These are phyloP conservation scores for Daphoenositta chrysoptera DNA, from an alignment of 2,113 vertebrate genomes.

Conservation along the genomic window DNA sequence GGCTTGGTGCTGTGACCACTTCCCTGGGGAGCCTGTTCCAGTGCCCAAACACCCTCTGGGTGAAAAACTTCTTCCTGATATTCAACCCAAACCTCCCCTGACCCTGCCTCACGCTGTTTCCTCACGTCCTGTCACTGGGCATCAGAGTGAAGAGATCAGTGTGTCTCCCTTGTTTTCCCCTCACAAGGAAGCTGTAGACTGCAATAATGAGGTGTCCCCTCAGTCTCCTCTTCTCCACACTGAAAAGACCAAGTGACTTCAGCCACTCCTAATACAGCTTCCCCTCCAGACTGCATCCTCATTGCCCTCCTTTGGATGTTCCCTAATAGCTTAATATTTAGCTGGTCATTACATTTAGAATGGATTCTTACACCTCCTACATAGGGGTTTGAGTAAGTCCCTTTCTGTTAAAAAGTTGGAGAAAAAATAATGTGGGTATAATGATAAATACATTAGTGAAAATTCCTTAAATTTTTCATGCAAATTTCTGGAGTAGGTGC, in stretches of 20 bases:
- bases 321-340: not conserved
- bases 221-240: not conserved
- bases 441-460: not conserved
- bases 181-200: not conserved
- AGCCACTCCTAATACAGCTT: fast-evolving
- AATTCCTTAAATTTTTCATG: not conserved
- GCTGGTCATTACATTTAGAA: not conserved
- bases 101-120: not conserved
- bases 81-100: not conserved
- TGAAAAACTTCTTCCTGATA: not conserved
- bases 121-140: not conserved
- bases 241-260: not conserved
- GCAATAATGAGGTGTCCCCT: not conserved
- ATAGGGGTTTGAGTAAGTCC: not conserved
- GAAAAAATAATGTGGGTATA: not conserved
- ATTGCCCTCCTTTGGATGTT: fast-evolving
- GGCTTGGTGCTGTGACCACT: not conserved
- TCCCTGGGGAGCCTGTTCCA: not conserved
- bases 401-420: not conserved
- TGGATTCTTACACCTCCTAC: not conserved
- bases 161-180: not conserved
- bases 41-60: fast-evolving
- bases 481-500: not conserved
- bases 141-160: not conserved
- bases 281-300: not conserved